phyloP scores from a whole-genome alignment of 2,797 vertebrate genomes.

The Silurus aristotelis region DNA sequence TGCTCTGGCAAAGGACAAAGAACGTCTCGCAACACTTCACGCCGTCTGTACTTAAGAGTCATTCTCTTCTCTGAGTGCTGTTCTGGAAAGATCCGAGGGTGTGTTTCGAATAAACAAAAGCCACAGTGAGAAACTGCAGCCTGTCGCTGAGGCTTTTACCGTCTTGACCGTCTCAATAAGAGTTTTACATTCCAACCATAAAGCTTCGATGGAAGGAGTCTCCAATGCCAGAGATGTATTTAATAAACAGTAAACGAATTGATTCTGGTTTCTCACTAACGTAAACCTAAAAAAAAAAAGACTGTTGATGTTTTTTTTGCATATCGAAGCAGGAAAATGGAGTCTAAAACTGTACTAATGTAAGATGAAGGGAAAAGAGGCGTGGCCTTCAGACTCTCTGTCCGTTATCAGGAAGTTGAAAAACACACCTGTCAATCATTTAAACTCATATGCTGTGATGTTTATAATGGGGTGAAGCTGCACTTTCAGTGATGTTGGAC shows the following conservation, averaged over 20 bases:
- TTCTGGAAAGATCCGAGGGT: constrained; percentile 57
- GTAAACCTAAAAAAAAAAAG: no score
- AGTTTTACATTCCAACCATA: no score
- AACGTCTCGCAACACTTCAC: constrained; percentile 43
- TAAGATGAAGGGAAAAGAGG: neutral
- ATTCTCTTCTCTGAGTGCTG: constrained; percentile 18
- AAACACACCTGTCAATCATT: no score
- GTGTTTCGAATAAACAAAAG: constrained; percentile 37
- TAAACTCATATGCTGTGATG: no score
- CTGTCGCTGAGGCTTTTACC: no score
- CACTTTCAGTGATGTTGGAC: no score
- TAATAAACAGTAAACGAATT: neutral
- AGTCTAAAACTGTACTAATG: neutral
- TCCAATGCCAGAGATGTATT: neutral
- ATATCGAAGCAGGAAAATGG: neutral
- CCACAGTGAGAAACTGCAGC: neutral
- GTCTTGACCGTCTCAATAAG: no score
- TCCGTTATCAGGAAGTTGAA: no score
- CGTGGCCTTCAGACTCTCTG: neutral
- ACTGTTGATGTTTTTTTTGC: no score
- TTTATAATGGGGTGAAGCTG: no score
- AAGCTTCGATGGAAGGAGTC: no score
- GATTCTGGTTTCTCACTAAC: neutral
- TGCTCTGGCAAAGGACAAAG: constrained; percentile 44
- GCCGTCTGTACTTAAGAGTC: constrained; percentile 22